Percentiles rank a stretch among this genome's conserved stretches.
phyloP scores from a whole-genome alignment of 37 sponge, comb jelly and placozoan species.

The Axinella damicornis region DNA sequence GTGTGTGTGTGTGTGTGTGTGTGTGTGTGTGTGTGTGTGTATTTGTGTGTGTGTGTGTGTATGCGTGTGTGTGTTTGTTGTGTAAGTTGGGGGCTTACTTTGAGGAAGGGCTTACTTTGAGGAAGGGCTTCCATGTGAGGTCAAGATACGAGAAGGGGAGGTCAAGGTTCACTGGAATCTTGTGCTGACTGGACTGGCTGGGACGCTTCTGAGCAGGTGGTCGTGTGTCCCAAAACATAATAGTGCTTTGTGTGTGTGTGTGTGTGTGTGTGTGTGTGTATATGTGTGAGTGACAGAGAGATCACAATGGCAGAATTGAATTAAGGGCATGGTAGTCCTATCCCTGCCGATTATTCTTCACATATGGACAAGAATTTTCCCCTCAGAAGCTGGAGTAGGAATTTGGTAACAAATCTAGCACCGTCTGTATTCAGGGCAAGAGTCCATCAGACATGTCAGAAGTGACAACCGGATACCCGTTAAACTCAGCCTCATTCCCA shows the following conservation, averaged over 20 bases:
- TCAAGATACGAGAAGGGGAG: slow-evolving; percentile 68
- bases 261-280: neutral
- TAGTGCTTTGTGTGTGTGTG: slow-evolving; percentile 40
- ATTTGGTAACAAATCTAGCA: too few relatives aligned
- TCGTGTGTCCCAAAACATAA: slow-evolving; percentile 95
- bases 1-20: neutral
- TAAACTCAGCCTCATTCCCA: too few relatives aligned
- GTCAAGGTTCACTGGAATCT: slow-evolving; percentile 7
- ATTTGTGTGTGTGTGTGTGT: neutral
- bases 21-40: neutral
- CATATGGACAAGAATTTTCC: neutral
- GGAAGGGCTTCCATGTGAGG: slow-evolving; percentile 87
- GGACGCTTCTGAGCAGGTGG: slow-evolving; percentile 60
- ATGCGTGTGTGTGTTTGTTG: too few relatives aligned
- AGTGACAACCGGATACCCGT: too few relatives aligned
- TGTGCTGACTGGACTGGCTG: slow-evolving; percentile 17
- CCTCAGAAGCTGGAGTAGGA: too few relatives aligned
- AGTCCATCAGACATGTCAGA: too few relatives aligned
- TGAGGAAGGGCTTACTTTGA: slow-evolving; percentile 60
- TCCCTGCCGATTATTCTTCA: too few relatives aligned
- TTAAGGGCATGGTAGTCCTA: too few relatives aligned
- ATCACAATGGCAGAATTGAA: neutral
- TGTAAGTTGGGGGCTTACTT: too few relatives aligned
- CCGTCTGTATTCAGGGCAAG: too few relatives aligned
- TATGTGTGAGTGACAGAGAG: neutral